phyloP scores from a whole-genome alignment of 2,888 invertebrate genomes.

The Lithophane socia region DNA sequence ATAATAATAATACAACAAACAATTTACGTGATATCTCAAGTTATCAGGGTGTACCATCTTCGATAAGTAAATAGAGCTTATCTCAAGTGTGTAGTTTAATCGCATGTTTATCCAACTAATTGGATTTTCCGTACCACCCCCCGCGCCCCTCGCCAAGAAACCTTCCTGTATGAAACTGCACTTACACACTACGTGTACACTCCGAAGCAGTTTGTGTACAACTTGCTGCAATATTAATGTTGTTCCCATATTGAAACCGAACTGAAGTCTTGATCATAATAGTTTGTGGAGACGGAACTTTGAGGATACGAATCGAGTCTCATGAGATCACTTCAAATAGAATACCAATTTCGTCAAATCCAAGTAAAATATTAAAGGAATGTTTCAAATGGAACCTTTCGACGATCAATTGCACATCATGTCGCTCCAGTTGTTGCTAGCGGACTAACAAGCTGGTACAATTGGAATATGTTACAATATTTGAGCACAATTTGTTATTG shows the following conservation, averaged over 20 bases:
- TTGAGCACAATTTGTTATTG: slow-evolving; percentile 54
- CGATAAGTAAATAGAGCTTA: slow-evolving; percentile 80
- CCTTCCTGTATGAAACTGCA: slow-evolving; percentile 76
- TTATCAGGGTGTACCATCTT: slow-evolving; percentile 74
- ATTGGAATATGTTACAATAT: slow-evolving; percentile 46
- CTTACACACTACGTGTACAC: slow-evolving; percentile 67
- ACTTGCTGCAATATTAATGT: slow-evolving; percentile 77
- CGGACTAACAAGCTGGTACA: slow-evolving; percentile 57
- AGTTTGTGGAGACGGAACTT: slow-evolving; percentile 54
- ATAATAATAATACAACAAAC: slow-evolving; percentile 64
- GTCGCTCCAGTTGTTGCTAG: slow-evolving; percentile 29
- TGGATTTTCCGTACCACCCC: slow-evolving; percentile 79
- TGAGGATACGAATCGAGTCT: slow-evolving; percentile 42
- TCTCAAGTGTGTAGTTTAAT: slow-evolving; percentile 80
- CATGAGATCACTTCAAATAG: slow-evolving; percentile 51
- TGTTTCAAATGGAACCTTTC: slow-evolving; percentile 10
- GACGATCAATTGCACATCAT: slow-evolving; percentile 40
- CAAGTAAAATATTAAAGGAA: slow-evolving; percentile 27
- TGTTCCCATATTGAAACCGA: slow-evolving; percentile 70
- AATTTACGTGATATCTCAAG: slow-evolving; percentile 72
- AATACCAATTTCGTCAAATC: slow-evolving; percentile 53
- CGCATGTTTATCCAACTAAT: slow-evolving; percentile 86
- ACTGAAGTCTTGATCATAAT: slow-evolving; percentile 63
- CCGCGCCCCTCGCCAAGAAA: slow-evolving; percentile 55
- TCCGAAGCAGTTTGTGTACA: slow-evolving; percentile 68